phyloP scores from a whole-genome alignment of 2,888 invertebrate genomes.

The Poecilus cupreus region DNA sequence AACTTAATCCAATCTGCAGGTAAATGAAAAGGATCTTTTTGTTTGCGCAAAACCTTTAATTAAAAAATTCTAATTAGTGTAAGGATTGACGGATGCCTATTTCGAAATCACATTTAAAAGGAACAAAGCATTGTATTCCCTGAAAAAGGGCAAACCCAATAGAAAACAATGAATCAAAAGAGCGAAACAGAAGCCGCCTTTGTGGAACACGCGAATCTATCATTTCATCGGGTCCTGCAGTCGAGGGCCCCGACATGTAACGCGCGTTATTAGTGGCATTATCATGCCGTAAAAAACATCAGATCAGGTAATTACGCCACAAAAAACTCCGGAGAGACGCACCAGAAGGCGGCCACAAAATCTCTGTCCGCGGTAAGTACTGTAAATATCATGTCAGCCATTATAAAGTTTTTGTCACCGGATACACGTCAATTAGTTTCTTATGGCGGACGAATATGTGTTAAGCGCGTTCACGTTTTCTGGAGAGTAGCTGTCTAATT shows the following conservation, averaged over 20 bases:
- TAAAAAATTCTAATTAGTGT: constrained; percentile 9
- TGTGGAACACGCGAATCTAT: constrained; percentile 55
- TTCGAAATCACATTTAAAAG: constrained; percentile 30
- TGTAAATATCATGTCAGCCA: constrained; percentile 41
- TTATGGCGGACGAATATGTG: constrained; percentile 42
- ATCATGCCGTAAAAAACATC: constrained; percentile 46
- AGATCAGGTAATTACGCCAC: constrained; percentile 38
- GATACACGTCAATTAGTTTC: constrained; percentile 54
- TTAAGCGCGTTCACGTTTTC: constrained; percentile 38
- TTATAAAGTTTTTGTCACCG: constrained; percentile 55
- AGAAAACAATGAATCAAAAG: constrained; percentile 23
- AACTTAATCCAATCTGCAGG: neutral
- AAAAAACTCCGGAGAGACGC: neutral
- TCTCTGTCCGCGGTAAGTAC: neutral
- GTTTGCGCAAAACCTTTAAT: neutral
- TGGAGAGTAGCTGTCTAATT: neutral
- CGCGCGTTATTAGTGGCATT: constrained; percentile 40
- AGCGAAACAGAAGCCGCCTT: constrained; percentile 35
- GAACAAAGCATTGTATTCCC: constrained; percentile 23
- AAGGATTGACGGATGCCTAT: constrained; percentile 4
- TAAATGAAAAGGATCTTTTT: neutral
- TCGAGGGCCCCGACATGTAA: constrained; percentile 42
- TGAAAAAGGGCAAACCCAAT: constrained; percentile 26
- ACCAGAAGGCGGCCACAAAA: neutral
- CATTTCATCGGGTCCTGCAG: constrained; percentile 28